Conservation (phyloP, 1,140 invertebrate genomes). For the Pararge aegeria region DNA sequence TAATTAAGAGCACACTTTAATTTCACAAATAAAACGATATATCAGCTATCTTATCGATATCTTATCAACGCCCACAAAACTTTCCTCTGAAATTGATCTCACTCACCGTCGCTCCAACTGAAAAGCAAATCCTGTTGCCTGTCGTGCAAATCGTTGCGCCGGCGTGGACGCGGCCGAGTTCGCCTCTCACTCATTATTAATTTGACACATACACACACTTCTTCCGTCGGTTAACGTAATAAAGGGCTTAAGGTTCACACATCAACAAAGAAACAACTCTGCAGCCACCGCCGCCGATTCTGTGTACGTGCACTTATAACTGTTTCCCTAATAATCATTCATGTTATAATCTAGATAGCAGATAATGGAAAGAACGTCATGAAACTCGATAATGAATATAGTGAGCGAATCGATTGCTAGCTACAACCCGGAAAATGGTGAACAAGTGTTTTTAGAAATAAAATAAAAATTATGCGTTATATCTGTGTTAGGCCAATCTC, state of each 20-base stretch:
- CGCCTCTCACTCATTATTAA: constrained; percentile 53
- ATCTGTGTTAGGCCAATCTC: no score
- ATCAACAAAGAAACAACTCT: constrained; percentile 42
- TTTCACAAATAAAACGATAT: no score
- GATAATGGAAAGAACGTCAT: constrained; percentile 64
- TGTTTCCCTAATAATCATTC: constrained; percentile 47
- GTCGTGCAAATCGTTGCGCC: constrained; percentile 60
- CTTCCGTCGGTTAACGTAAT: constrained; percentile 5
- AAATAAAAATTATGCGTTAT: no score
- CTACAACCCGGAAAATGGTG: not conserved
- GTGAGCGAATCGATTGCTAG: constrained; percentile 7
- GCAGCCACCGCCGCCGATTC: constrained; percentile 39
- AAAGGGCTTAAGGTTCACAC: constrained; percentile 35
- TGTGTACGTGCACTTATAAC: constrained; percentile 61
- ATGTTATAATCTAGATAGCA: constrained; percentile 59
- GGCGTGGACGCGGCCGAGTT: constrained; percentile 54
- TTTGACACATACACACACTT: constrained; percentile 34
- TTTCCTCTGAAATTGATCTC: constrained; percentile 11
- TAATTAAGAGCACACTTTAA: no score
- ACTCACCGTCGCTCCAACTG: constrained; percentile 74
- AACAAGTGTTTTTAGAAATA: not conserved
- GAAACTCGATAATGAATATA: constrained; percentile 52
- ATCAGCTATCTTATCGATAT: no score
- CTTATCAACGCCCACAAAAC: constrained; percentile 2
- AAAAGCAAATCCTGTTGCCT: constrained; percentile 70